phyloP scores from a whole-genome alignment of 2,888 invertebrate species.

The Seira ritae region DNA sequence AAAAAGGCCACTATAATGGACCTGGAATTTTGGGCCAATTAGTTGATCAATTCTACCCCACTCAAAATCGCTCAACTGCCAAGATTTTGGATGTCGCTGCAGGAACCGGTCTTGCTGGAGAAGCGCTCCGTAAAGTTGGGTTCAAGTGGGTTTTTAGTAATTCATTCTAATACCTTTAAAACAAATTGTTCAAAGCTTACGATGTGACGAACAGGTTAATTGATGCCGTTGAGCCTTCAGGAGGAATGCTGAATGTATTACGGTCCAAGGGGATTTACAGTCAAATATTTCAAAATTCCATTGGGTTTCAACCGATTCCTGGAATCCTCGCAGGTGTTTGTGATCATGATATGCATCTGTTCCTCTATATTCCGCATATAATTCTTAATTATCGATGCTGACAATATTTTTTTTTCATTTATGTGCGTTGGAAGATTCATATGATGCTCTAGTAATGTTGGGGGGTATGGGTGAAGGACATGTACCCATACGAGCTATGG shows the following conservation, averaged over 20 bases:
- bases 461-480: constrained; percentile 75
- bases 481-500: constrained; percentile 74
- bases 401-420: neutral
- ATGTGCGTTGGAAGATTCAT: constrained; percentile 63
- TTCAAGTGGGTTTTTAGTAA: constrained; percentile 64
- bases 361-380: neutral
- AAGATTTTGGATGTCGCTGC: constrained; percentile 75
- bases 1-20: too few species aligned
- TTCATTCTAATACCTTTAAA: neutral
- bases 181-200: neutral
- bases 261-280: constrained; percentile 74
- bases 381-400: neutral
- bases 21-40: constrained; percentile 74
- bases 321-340: constrained; percentile 55
- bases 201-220: constrained; percentile 61
- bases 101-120: constrained; percentile 75
- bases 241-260: constrained; percentile 74
- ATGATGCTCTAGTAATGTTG: constrained; percentile 73
- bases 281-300: constrained; percentile 68
- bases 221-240: constrained; percentile 75
- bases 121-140: constrained; percentile 66
- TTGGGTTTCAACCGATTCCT: constrained; percentile 62
- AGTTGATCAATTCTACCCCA: constrained; percentile 71
- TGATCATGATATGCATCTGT: neutral
- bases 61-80: constrained; percentile 64